Evolutionary conservation across 2,888 invertebrate species (phyloP), one percentile per base, ranked within the genome.

Genomic region (Andrena bicolor): DNA sequence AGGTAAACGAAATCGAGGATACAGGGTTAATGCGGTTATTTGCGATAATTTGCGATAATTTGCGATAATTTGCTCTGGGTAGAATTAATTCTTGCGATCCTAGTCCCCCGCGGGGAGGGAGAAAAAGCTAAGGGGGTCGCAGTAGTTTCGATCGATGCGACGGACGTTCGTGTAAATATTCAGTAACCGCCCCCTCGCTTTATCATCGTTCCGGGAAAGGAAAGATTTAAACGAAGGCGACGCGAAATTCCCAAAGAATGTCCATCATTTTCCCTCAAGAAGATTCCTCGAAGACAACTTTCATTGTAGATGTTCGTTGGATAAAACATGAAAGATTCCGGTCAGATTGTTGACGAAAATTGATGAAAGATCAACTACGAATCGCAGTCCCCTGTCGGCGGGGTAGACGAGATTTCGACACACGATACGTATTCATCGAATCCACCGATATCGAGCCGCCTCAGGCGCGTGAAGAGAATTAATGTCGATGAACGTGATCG

Each of bases 191-290:
- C 68, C 77, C 65, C 28, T 77, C 89, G 79, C 76, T 87, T 84
- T 84, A 86, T 87, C 87, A 87, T 88, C 84, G 68, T 86, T 86
- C 58, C 76, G 13, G 51, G 76, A 81, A 78, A 81, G 76, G 77
- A 82, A 73, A 84, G 87, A 86, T 88, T 88, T 81, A 83, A 88
- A 87, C 83, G 88, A 74, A 73, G 65, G 66, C 78, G 78, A 88
- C 80, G 74, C 73, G 69, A 76, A 79, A 76, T 84, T 76, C 73
- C 32, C 63, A 23, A 51, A 65, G 56, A 79, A 76, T 74, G 75
- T 66, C 71, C 82, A 72, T 79, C 78, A 71, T 81, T 76, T 72
- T 71, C 63, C 48, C 48, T 35, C 26, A 26, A 53, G 71, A 51
- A 64, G 63, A 71, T 82, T 32, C 30, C 32, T n/a, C 30, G 35